Base-by-base conservation (phyloP, 1,140 invertebrate species). In the Colletes latitarsis region DNA sequence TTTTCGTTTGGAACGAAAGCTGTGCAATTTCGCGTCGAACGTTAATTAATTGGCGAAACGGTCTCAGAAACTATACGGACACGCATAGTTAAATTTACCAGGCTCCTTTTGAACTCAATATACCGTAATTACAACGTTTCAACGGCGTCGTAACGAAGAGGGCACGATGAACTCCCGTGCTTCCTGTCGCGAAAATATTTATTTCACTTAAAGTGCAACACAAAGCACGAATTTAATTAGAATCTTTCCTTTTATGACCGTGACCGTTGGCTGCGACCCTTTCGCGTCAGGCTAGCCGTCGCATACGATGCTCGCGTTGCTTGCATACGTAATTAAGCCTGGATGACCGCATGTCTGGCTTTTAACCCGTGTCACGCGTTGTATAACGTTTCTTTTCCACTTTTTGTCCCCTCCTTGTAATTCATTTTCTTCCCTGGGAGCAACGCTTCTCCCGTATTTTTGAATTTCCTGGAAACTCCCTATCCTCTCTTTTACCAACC, bases 181-280 rank as follows among this genome's bases (percentile, higher is more conserved):
- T 39, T 15, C 19, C 15, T n/a, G 46, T 21, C 58, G 43, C 6
- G 43, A 74, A 74, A 74, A 74, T 52, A 74, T 74, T 75, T 75
- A 49, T 53, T 75, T 53, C 72, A 12, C 46, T 53, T 66, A 66
- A 66, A 66, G 19, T 66, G 49, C 46, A 75, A 75, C 30, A 66
- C 72, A 75, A 77, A 46, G 74, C 74, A 77, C 64, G 64, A 77
- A 77, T 77, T 77, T 52, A 77, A 77, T 77, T 77, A 77, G 64
- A 57, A 68, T 77, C 63, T 68, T 49, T 77, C 53, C 74, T 69
- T 69, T 67, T 58, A 69, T 69, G 74, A 75, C 72, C 72, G 30
- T 66, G 72, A 66, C 72, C 62, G 14, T 12, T 66, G 60, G 10
- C 6, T 15, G 46, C 9, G 30, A 49, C 10, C 55, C 12, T 1